Percentiles rank a stretch among this genome's conserved stretches.
These are phyloP conservation scores for Antigone vipio DNA, from an alignment of 2,113 vertebrate species.

Conservation along the genomic window DNA sequence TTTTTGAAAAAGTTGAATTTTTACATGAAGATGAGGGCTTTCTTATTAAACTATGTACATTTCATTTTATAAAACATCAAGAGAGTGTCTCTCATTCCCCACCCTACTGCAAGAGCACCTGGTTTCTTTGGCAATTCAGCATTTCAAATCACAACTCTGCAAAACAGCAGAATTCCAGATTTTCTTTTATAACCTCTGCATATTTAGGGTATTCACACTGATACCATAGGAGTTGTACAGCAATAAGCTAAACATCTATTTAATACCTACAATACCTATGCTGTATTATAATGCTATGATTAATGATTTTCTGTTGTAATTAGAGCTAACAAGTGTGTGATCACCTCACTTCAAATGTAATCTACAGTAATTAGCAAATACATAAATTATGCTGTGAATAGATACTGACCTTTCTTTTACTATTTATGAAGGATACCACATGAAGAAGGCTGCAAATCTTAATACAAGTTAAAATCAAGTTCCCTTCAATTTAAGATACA, in stretches of 20 bases:
- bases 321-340: background rate
- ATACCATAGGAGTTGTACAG: background rate
- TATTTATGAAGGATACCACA: background rate
- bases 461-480: background rate
- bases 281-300: background rate
- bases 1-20: background rate
- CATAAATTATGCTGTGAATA: background rate
- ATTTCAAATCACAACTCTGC: background rate
- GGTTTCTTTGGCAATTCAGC: background rate
- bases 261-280: background rate
- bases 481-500: background rate
- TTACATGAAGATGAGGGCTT: background rate
- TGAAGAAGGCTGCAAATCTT: background rate
- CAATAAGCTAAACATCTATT: background rate
- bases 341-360: background rate
- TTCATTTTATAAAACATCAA: background rate
- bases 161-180: background rate
- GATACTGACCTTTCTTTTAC: background rate
- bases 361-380: constrained; percentile 19
- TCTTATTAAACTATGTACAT: background rate
- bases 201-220: background rate
- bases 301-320: constrained; percentile 29
- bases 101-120: background rate
- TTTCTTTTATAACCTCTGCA: background rate
- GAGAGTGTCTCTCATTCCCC: background rate